Conservation (phyloP, 53 echinoderm and acorn worm genomes). For the Glandiceps talaboti region DNA sequence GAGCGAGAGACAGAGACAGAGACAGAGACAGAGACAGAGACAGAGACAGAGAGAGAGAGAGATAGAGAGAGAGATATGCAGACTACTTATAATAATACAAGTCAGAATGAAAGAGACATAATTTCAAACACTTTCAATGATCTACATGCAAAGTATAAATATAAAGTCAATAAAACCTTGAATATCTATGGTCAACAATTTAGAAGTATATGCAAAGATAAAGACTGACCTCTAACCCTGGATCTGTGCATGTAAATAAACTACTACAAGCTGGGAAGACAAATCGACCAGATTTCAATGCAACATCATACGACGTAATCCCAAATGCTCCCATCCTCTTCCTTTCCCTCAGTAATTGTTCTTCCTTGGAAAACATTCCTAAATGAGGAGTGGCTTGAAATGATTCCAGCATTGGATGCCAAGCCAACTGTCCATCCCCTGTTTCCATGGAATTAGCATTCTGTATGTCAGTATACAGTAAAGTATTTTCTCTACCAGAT, state of each 20-base stretch:
- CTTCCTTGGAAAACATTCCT: slow-evolving; percentile 88
- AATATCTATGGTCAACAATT: too few species aligned
- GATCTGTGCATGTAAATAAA: slow-evolving; percentile 77
- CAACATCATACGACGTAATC: slow-evolving; percentile 83
- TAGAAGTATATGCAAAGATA: too few species aligned
- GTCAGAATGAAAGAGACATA: too few species aligned
- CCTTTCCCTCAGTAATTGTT: slow-evolving; percentile 81
- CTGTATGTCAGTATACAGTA: slow-evolving; percentile 64
- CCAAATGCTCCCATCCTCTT: slow-evolving; percentile 89
- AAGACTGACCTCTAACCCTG: slow-evolving; percentile 62
- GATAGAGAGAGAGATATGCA: too few species aligned
- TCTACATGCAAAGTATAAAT: too few species aligned
- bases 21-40: too few species aligned
- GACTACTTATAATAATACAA: too few species aligned
- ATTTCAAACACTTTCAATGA: too few species aligned
- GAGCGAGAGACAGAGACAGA: too few species aligned
- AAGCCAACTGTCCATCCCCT: slow-evolving; percentile 18
- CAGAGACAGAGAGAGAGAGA: too few species aligned
- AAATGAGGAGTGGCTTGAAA: slow-evolving; percentile 67
- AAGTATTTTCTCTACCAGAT: slow-evolving; percentile 74
- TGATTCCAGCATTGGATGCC: slow-evolving; percentile 77
- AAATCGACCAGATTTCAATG: slow-evolving; percentile 65
- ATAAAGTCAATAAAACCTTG: too few species aligned
- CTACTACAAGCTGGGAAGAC: slow-evolving; percentile 83
- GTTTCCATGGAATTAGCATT: slow-evolving; percentile 10